These are phyloP conservation scores for Alosa sapidissima DNA, from an alignment of 2,797 vertebrate species.

Conservation along the genomic window DNA sequence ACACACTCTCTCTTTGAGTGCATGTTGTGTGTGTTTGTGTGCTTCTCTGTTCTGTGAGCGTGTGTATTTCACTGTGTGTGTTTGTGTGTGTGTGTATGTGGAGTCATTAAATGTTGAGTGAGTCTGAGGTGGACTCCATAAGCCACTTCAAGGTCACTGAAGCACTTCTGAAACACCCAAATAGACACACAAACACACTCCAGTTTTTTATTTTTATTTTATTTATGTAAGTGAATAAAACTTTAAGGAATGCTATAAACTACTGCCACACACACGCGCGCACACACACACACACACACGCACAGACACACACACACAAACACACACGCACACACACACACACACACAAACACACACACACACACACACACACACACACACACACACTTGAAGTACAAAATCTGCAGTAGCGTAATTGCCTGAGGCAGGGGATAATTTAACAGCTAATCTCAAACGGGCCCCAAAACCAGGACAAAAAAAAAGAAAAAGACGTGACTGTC, in stretches of 20 bases:
- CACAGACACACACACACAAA: conserved; percentile 6
- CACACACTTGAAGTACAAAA: not conserved
- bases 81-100: conserved; percentile 1
- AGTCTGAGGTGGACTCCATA: not conserved
- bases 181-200: conserved; percentile 1
- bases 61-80: not conserved
- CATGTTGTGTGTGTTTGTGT: not conserved
- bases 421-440: not conserved
- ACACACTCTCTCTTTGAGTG: not conserved
- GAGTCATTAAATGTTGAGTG: not conserved
- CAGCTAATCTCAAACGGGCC: not conserved
- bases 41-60: not conserved
- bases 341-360: not conserved
- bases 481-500: conserved; percentile 14
- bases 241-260: conserved; percentile 5
- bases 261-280: not conserved
- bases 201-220: not conserved
- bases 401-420: not conserved
- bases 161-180: not conserved
- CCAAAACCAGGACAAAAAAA: not conserved
- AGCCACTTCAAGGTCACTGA: not conserved
- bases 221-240: conserved; percentile 21
- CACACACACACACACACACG: not conserved
- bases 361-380: conserved; percentile 5
- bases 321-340: not conserved